Evolutionary conservation across 2,888 invertebrate genomes (phyloP).

Genomic region (Coelogynopora nodosa): DNA sequence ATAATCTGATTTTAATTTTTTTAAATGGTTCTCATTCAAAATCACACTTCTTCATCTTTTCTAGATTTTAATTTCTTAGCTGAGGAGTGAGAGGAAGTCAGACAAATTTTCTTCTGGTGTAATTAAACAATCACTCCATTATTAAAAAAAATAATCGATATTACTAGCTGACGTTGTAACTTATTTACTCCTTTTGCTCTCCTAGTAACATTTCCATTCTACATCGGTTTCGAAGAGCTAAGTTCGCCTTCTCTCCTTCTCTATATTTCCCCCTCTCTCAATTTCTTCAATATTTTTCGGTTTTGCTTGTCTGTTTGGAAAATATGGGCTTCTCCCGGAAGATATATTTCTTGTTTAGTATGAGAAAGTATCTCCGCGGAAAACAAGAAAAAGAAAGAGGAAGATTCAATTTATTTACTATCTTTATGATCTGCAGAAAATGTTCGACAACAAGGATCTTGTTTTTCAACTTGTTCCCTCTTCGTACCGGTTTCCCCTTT

Average conservation of each 20-base stretch:
- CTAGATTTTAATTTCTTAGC: not conserved
- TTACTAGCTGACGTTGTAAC: not conserved
- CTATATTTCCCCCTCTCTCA: not conserved
- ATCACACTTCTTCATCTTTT: not conserved
- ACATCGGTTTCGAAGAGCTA: not conserved
- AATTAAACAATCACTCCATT: not conserved
- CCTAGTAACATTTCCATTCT: not conserved
- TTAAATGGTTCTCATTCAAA: not conserved
- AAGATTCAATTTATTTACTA: not conserved
- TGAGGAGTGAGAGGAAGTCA: not conserved
- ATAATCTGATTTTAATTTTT: not conserved
- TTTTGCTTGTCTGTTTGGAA: not conserved
- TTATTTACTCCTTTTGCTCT: not conserved
- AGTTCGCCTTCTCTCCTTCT: not conserved
- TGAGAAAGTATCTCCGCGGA: not conserved
- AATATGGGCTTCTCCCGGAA: not conserved
- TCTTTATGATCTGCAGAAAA: not conserved
- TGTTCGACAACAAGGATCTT: too few relatives aligned
- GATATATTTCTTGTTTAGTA: not conserved
- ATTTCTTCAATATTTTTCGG: not conserved
- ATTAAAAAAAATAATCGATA: not conserved
- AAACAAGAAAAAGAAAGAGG: not conserved
- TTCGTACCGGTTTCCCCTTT: too few relatives aligned
- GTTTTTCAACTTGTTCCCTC: too few relatives aligned
- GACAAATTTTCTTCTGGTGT: not conserved